A percentile compares a stretch with the other conserved stretches of the same genome.
These are phyloP conservation scores for Drosophila ercepeae DNA, from an alignment of 1,140 invertebrate genomes.

Conservation along the genomic window DNA sequence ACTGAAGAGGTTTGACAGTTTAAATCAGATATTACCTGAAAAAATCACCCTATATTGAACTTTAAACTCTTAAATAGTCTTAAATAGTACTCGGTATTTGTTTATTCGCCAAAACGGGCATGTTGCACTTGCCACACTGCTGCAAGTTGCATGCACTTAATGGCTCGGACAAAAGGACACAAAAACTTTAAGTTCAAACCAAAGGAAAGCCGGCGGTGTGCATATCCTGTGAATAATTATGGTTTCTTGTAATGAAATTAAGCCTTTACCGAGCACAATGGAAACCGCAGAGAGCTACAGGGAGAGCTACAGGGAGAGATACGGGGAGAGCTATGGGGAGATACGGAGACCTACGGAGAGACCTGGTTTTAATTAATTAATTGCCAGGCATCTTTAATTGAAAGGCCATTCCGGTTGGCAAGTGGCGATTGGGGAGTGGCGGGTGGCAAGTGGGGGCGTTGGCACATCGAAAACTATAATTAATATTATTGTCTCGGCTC, in stretches of 20 bases:
- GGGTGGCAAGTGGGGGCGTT: neutral
- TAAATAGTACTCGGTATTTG: no score
- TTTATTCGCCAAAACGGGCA: neutral
- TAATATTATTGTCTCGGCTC: conserved; percentile 36
- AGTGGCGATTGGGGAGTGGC: neutral
- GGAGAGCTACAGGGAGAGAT: no score
- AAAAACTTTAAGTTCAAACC: neutral
- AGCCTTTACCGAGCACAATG: no score
- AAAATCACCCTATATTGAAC: no score
- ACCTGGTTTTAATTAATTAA: conserved; percentile 32
- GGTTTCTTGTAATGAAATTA: no score
- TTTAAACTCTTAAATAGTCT: no score
- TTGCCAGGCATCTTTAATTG: conserved; percentile 41
- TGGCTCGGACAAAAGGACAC: conserved; percentile 15
- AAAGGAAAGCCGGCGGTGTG: no score
- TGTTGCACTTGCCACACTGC: conserved; percentile 8
- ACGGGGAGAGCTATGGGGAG: no score
- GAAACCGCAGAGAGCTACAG: no score
- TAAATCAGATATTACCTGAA: no score
- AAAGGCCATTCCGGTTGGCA: conserved; percentile 20
- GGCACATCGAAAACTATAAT: conserved; percentile 36
- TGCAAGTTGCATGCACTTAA: conserved; percentile 20
- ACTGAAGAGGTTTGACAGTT: no score
- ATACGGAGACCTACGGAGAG: no score
- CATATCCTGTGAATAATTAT: neutral